These are phyloP conservation scores for Corydoras maculifer DNA, from an alignment of 2,113 vertebrate species.

Conservation along the genomic window DNA sequence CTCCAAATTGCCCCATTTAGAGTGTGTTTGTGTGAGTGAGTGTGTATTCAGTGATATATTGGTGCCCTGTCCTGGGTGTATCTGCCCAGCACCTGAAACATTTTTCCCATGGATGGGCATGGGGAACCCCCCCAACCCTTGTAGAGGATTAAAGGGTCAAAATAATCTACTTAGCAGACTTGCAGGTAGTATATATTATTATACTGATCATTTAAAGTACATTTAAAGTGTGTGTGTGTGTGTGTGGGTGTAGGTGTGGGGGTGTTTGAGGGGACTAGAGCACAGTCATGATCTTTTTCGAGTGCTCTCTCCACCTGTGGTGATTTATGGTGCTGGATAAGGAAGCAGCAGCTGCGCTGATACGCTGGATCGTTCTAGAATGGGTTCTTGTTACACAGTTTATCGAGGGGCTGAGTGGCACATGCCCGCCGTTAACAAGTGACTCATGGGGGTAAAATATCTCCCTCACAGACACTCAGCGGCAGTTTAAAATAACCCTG, in stretches of 20 bases:
- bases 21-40: too few species aligned
- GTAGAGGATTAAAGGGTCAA: too few species aligned
- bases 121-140: too few species aligned
- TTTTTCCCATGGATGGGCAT: too few species aligned
- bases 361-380: conserved; percentile 57
- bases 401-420: conserved; percentile 12
- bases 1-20: too few species aligned
- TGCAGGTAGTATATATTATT: too few species aligned
- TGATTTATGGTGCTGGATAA: conserved; percentile 1
- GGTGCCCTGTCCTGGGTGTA: too few species aligned
- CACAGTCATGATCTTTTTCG: background rate
- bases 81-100: too few species aligned
- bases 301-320: background rate
- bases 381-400: background rate
- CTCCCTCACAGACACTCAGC: conserved; percentile 14
- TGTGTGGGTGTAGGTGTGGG: background rate
- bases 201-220: too few species aligned
- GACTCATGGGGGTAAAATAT: conserved; percentile 30
- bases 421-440: conserved; percentile 18
- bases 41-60: too few species aligned
- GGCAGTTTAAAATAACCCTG: conserved; percentile 10
- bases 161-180: too few species aligned
- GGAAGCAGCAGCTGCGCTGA: conserved; percentile 17
- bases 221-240: too few species aligned
- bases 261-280: background rate